These are phyloP conservation scores for Hyles euphorbiae DNA, from an alignment of 1,140 invertebrate species.

Conservation along the genomic window DNA sequence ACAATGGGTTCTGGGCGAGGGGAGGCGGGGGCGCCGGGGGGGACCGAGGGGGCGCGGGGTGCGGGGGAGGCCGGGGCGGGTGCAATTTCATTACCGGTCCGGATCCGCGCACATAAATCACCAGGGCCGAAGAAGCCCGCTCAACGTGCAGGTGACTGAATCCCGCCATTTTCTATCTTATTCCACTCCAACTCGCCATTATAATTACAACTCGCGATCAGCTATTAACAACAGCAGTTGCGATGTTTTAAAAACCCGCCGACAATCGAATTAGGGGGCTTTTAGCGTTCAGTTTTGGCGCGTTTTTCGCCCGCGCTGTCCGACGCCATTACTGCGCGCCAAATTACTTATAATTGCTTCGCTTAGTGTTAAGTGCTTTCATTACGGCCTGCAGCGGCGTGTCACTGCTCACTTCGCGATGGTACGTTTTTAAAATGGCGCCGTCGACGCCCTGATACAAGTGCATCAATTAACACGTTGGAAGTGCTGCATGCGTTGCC, in stretches of 20 bases:
- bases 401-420: constrained; percentile 39
- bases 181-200: constrained; percentile 62
- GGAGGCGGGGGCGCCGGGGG: constrained; percentile 7
- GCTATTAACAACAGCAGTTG: constrained; percentile 13
- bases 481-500: background rate
- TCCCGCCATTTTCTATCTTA: constrained; percentile 58
- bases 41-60: constrained; percentile 7
- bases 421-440: constrained; percentile 6
- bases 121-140: constrained; percentile 57
- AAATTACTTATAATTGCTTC: constrained; percentile 75
- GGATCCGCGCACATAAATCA: constrained; percentile 77
- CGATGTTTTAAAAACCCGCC: constrained; percentile 25
- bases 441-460: constrained; percentile 18
- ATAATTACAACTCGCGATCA: constrained; percentile 57
- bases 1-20: constrained; percentile 55
- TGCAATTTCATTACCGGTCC: constrained; percentile 77
- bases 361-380: constrained; percentile 73
- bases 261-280: constrained; percentile 71
- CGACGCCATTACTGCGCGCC: constrained; percentile 63
- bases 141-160: constrained; percentile 67
- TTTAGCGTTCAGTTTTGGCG: constrained; percentile 68
- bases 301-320: constrained; percentile 67
- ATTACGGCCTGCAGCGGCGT: constrained; percentile 48
- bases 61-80: constrained; percentile 33
- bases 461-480: constrained; percentile 39